A percentile compares a stretch with the other conserved stretches of the same genome.
Evolutionary conservation across 2,113 vertebrate species (phyloP).

Genomic region (Perccottus glenii): DNA sequence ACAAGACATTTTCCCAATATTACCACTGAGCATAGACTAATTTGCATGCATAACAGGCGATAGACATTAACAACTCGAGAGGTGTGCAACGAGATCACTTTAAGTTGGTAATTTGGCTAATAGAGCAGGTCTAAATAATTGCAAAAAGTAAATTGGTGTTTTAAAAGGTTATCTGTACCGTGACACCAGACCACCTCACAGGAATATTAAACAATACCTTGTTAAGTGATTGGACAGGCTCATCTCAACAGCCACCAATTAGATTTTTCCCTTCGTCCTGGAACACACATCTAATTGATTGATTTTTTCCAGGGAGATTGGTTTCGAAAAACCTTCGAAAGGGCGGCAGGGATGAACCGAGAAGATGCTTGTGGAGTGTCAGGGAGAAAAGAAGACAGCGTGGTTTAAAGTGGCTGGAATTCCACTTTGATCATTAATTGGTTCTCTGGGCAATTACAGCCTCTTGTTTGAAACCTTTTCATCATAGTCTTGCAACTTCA

Average conservation of each 20-base stretch:
- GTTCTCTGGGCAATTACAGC: slow-evolving; percentile 29
- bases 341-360: slow-evolving; percentile 27
- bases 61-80: slow-evolving; percentile 8
- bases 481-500: slow-evolving; percentile 32
- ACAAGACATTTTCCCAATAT: slow-evolving; percentile 16
- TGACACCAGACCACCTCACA: slow-evolving; percentile 50
- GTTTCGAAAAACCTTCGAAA: slow-evolving; percentile 32
- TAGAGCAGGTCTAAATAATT: slow-evolving; percentile 61
- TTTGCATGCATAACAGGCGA: slow-evolving; percentile 27
- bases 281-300: slow-evolving; percentile 57
- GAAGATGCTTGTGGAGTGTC: not conserved
- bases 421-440: not conserved
- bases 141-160: slow-evolving; percentile 67
- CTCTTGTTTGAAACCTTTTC: slow-evolving; percentile 36
- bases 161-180: slow-evolving; percentile 68
- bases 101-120: slow-evolving; percentile 61
- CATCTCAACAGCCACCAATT: slow-evolving; percentile 57
- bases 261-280: slow-evolving; percentile 50
- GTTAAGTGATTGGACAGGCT: slow-evolving; percentile 70
- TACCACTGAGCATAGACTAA: slow-evolving; percentile 21
- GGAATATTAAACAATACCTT: slow-evolving; percentile 69
- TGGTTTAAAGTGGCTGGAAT: slow-evolving; percentile 16
- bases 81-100: slow-evolving; percentile 36
- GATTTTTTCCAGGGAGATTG: slow-evolving; percentile 56
- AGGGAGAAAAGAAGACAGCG: not conserved